Percentiles rank a stretch among this genome's conserved stretches.
These are phyloP conservation scores for Chloromyia formosa DNA, from an alignment of 2,888 invertebrate genomes.

Conservation along the genomic window DNA sequence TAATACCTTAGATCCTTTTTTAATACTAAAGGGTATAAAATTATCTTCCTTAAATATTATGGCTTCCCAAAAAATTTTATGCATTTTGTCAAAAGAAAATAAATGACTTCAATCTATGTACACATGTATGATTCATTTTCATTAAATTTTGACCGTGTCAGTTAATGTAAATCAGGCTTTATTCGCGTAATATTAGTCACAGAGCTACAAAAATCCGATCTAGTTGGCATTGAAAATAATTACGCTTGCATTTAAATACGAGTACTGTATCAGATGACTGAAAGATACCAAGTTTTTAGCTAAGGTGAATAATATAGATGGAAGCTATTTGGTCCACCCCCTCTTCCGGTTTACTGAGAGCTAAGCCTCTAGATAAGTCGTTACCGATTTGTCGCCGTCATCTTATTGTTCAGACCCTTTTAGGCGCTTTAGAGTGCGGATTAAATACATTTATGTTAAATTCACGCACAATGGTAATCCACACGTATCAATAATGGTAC, in stretches of 20 bases:
- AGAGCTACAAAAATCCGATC: no score
- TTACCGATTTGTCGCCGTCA: background rate
- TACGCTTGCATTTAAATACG: conserved; percentile 10
- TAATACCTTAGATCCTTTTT: no score
- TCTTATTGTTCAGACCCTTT: background rate
- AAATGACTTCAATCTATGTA: no score
- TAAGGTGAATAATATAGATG: background rate
- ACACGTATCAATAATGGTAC: conserved; percentile 2
- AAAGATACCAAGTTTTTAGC: background rate
- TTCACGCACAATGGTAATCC: conserved; percentile 1
- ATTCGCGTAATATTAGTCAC: no score
- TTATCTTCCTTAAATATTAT: no score
- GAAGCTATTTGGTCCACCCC: background rate
- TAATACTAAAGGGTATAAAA: no score
- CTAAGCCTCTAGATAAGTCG: no score
- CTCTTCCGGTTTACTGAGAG: background rate
- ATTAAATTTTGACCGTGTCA: no score
- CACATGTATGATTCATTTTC: no score
- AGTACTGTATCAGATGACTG: background rate
- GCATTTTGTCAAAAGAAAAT: no score
- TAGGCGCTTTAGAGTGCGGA: background rate
- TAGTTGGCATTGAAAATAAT: conserved; percentile 24
- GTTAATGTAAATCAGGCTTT: no score
- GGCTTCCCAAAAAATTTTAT: no score
- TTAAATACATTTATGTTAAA: background rate